Conservation (phyloP, 2,113 vertebrate genomes). For the Gopherus flavomarginatus region DNA sequence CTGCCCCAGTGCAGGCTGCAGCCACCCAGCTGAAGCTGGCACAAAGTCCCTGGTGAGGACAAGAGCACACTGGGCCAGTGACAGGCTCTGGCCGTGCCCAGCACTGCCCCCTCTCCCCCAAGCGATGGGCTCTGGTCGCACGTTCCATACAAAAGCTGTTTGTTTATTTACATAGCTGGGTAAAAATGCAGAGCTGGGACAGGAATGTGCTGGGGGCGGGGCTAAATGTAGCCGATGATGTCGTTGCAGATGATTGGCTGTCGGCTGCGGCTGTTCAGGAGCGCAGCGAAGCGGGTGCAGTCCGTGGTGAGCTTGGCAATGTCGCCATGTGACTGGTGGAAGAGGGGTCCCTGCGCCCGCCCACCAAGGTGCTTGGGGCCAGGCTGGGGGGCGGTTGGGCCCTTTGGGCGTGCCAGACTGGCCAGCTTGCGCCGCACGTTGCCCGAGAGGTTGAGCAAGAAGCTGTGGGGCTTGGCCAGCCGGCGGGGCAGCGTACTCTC, state of each 20-base stretch:
- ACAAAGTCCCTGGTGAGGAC: background rate
- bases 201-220: background rate
- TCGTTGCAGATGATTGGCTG: slow-evolving; percentile 97
- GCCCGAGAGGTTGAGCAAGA: slow-evolving; percentile 89
- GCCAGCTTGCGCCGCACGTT: slow-evolving; percentile 87
- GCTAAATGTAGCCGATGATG: slow-evolving; percentile 92
- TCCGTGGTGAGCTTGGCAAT: slow-evolving; percentile 87
- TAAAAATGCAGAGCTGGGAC: background rate
- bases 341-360: slow-evolving; percentile 85
- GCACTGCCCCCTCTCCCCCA: background rate
- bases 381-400: slow-evolving; percentile 23
- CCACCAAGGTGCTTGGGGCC: slow-evolving; percentile 84
- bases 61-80: background rate
- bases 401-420: slow-evolving; percentile 82
- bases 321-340: slow-evolving; percentile 91
- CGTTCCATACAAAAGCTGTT: background rate
- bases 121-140: accelerated
- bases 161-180: background rate
- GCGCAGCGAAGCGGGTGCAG: slow-evolving; percentile 88
- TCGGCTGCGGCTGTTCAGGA: slow-evolving; percentile 95
- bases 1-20: background rate
- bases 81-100: too few species aligned
- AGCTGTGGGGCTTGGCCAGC: slow-evolving; percentile 88
- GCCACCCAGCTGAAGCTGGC: background rate
- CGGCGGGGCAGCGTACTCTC: slow-evolving; percentile 80